Evolutionary conservation across 2,113 vertebrate genomes (phyloP).

Genomic region (Albula glossodonta): DNA sequence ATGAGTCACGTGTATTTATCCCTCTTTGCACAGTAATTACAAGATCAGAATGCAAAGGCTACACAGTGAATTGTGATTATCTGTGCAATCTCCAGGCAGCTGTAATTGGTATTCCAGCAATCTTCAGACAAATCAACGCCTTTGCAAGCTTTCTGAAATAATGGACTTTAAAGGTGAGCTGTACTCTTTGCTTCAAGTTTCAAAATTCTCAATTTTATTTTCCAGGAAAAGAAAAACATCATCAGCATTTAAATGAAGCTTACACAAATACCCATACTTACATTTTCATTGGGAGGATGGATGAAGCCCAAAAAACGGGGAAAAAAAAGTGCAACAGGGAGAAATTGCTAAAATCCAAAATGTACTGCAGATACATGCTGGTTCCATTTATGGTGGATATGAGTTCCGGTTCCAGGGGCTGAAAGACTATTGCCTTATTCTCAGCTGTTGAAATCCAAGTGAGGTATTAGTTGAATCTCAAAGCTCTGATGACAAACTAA

Average conservation of each 20-base stretch:
- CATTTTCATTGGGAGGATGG: background rate
- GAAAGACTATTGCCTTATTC: slow-evolving; percentile 13
- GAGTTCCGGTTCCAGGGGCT: background rate
- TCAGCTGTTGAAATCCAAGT: slow-evolving; percentile 13
- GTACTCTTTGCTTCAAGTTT: background rate
- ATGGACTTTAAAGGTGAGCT: slow-evolving; percentile 4
- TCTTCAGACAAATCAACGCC: background rate
- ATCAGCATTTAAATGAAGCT: background rate
- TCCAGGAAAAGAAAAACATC: background rate
- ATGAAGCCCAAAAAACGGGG: background rate
- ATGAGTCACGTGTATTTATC: slow-evolving; percentile 30
- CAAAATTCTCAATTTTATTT: background rate
- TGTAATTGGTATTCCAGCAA: background rate
- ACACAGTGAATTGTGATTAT: slow-evolving; percentile 6
- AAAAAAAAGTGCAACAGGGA: background rate
- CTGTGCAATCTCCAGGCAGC: background rate
- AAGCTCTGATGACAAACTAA: slow-evolving; percentile 24
- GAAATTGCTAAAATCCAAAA: slow-evolving; percentile 17
- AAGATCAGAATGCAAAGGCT: slow-evolving; percentile 25
- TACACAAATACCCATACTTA: background rate
- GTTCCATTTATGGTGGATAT: background rate
- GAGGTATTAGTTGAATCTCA: slow-evolving; percentile 2
- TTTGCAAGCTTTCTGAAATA: background rate
- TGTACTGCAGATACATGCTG: slow-evolving; percentile 4
- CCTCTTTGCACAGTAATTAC: slow-evolving; percentile 36